Base-by-base conservation (phyloP, 1,140 invertebrate species). In the Bombus waltoni region DNA sequence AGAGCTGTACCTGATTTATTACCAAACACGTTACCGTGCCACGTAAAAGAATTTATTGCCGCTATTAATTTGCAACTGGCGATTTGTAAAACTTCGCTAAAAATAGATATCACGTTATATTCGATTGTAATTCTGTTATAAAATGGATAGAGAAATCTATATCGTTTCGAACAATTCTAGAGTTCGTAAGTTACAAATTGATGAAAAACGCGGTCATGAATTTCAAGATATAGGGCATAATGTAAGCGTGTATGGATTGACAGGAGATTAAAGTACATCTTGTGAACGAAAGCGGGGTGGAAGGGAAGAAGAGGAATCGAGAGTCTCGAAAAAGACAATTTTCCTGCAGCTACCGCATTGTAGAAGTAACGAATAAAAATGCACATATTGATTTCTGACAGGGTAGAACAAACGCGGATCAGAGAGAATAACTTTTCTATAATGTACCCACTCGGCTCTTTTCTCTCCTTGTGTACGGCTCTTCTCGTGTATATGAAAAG, bases 401-500 rank as follows among this genome's bases (percentile, higher is more conserved):
- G 75, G 75, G n/a, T n/a, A 70, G 76, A 78, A 78, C 65, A 77
- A 70, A 65, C 38, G 35, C 38, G 38, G 76, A 84, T 80, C 76
- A 57, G 65, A 70, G 38, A 70, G 70, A 22, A 81, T 81, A 53
- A 81, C 44, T 87, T 53, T 38, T 77, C 9, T 44, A 65, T 81
- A 65, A 87, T 83, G 18, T 47, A 80, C 86, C 77, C 62, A 91
- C 87, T 85, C 65, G 79, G n/a, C 40, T 70, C 78, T 81, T 57
- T 13, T 93, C 92, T 94, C 89, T 94, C 94, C 90, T 96, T 96
- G 59, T 94, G 95, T 91, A 94, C 95, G 42, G 92, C 85, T 57
- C 96, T 92, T 91, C 96, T 97, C 95, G 90, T 97, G 96, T 15
- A 97, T 92, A 89, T 97, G 96, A 73, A 97, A 93, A 15, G 97